Base-by-base conservation (phyloP, 2,113 vertebrate genomes). In the Gnathonemus longibarbis region DNA sequence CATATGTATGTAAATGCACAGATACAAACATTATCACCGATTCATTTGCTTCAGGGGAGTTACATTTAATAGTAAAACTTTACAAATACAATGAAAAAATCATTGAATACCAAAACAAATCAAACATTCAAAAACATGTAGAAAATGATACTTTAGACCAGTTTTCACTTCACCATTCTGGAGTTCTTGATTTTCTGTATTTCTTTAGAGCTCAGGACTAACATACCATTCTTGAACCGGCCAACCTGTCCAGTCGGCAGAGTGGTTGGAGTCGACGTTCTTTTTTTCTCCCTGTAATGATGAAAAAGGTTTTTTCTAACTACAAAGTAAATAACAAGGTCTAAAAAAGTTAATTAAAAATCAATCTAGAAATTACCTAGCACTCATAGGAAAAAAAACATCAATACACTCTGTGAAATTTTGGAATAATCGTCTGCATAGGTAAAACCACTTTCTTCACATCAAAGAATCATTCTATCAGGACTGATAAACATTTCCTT, bases 221-320 rank as follows among this genome's bases (percentile, higher is more conserved):
- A 92, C 88, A 98, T 96, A 58, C 98, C 98, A 87, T 98, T 94
- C 95, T 96, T 98, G 95, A 99, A 99, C 94, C 96, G 97, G 89
- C 98, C 98, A 92, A 98, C 93, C 90, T 98, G 98, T 49, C 98
- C 98, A 0, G 94, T 92, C 35, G 95, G 96, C 46, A 96, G 92
- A 6, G 94, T 94, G 3, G 95, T 95, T 19, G 96, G 95, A 15
- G 96, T 95, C 17, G 89, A 89, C 90, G 94, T 96, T 91, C 91
- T 96, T 93, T 94, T 98, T 93, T 95, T 97, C 89, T 93, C 88
- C 91, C 98, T 99, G 91, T 8, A 83, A 90, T 52, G 21, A 24
- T 39, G 89, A 48, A 89, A 19, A 0, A n/a, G 42, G 27, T n/a
- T 42, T 21, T 70, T 9, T 70, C 62, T 31, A 11, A 13, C 31